These are phyloP conservation scores for Pissodes strobi DNA, from an alignment of 1,140 invertebrate species.

Conservation along the genomic window DNA sequence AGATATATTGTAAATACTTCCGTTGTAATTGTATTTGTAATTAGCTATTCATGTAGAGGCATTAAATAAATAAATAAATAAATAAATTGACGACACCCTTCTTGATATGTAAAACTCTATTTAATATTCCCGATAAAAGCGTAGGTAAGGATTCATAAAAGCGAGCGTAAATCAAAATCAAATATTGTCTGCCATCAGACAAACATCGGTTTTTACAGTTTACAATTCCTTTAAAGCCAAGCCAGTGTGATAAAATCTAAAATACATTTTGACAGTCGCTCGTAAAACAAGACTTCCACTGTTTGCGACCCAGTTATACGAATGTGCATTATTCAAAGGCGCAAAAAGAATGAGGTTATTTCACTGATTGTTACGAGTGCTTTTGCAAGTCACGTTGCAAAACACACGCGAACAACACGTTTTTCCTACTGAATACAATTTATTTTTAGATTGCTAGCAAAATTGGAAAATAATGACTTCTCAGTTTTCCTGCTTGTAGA, in stretches of 20 bases:
- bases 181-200: too few species aligned
- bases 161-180: too few species aligned
- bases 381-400: constrained; percentile 29
- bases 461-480: constrained; percentile 25
- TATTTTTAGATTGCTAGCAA: constrained; percentile 22
- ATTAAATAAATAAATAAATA: too few species aligned
- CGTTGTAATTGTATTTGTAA: too few species aligned
- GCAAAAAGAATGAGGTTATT: constrained; percentile 25
- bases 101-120: too few species aligned
- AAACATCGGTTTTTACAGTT: too few species aligned
- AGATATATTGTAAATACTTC: too few species aligned
- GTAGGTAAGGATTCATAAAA: too few species aligned
- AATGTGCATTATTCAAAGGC: constrained; percentile 26
- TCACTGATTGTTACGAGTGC: constrained; percentile 18
- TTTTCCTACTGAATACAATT: constrained; percentile 20
- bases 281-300: constrained; percentile 14
- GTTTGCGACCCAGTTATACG: constrained; percentile 11
- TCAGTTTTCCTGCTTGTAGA: constrained; percentile 15
- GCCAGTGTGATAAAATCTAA: not conserved
- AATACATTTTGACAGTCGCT: constrained; percentile 11
- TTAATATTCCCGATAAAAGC: too few species aligned
- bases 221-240: too few species aligned
- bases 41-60: too few species aligned
- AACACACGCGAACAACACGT: constrained; percentile 26
- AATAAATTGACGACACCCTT: too few species aligned